These are phyloP conservation scores for Agelas oroides DNA, from an alignment of 37 sponge, comb jelly and placozoan genomes.

Conservation along the genomic window DNA sequence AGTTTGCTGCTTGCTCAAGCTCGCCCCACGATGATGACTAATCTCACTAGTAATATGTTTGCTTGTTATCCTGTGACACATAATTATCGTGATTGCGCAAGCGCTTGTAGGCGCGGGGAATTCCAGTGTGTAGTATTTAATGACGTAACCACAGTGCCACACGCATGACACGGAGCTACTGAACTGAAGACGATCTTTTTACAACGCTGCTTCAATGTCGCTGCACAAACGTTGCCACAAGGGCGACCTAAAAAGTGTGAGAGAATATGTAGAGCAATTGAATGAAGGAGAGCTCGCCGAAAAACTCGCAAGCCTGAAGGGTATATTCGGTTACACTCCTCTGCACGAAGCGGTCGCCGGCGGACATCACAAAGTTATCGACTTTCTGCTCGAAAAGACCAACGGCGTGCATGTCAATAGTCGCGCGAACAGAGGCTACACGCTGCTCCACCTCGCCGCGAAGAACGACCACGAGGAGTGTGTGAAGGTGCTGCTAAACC, in stretches of 20 bases:
- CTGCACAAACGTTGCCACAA: slow-evolving; percentile 53
- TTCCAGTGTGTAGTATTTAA: no score
- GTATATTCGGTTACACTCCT: slow-evolving; percentile 78
- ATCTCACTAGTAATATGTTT: no score
- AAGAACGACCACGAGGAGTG: slow-evolving; percentile 55
- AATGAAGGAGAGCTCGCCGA: slow-evolving; percentile 3
- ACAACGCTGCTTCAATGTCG: no score
- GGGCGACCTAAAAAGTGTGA: slow-evolving; percentile 43
- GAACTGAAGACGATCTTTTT: no score
- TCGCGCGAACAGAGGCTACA: slow-evolving; percentile 65
- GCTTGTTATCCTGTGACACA: no score
- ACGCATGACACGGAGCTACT: no score
- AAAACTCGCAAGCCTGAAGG: slow-evolving; percentile 31
- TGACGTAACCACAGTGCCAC: no score
- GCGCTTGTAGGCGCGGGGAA: no score
- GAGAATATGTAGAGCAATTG: slow-evolving; percentile 30
- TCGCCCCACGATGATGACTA: no score
- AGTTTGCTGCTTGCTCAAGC: no score
- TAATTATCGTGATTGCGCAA: no score
- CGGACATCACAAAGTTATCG: slow-evolving; percentile 42
- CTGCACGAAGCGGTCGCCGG: slow-evolving; percentile 69
- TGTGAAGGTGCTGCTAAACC: slow-evolving; percentile 46
- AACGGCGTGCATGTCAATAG: slow-evolving; percentile 48
- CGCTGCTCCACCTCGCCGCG: slow-evolving; percentile 75
- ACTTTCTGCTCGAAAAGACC: slow-evolving; percentile 32